These are phyloP conservation scores for Chelidonichthys spinosus DNA, from an alignment of 2,797 vertebrate genomes.

Conservation along the genomic window DNA sequence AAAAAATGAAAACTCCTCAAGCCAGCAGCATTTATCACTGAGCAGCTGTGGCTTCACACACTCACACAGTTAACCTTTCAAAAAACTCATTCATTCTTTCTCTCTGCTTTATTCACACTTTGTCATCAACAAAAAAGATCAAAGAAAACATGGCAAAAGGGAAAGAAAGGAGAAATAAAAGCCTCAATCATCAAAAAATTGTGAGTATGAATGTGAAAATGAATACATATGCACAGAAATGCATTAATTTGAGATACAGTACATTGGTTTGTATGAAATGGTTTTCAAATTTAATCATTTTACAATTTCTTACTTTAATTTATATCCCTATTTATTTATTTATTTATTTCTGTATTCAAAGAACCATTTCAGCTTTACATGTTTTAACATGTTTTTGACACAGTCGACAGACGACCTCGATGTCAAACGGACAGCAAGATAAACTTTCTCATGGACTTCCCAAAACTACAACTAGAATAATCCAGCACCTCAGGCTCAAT, in stretches of 20 bases:
- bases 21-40: constrained; percentile 33
- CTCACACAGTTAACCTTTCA: constrained; percentile 25
- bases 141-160: no score
- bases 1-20: constrained; percentile 13
- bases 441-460: constrained; percentile 64
- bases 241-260: no score
- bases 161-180: constrained; percentile 30
- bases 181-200: no score
- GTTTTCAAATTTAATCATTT: no score
- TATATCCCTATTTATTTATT: no score
- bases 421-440: constrained; percentile 21
- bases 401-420: background rate
- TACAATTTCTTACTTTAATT: no score
- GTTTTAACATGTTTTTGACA: constrained; percentile 1
- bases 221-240: no score
- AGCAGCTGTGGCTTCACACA: constrained; percentile 21
- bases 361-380: background rate
- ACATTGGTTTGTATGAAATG: no score
- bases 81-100: constrained; percentile 19
- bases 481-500: constrained; percentile 56
- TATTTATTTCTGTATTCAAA: background rate
- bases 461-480: constrained; percentile 39
- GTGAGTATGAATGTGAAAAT: no score
- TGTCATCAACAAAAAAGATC: background rate
- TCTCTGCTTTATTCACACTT: background rate